phyloP scores from a whole-genome alignment of 2,888 invertebrate genomes.

The Troides oblongomaculatus region DNA sequence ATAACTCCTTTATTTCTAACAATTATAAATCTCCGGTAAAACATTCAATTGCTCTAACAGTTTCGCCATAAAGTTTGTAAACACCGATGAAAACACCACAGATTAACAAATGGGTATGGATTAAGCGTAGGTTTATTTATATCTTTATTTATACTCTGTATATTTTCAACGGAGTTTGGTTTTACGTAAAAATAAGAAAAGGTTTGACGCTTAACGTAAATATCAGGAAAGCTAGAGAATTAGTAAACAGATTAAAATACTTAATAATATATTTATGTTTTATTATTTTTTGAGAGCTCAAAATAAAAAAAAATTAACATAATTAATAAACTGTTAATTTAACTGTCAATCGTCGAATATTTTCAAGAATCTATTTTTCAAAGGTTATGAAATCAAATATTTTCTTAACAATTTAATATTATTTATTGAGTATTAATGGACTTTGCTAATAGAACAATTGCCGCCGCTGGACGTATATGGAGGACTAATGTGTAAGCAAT shows the following conservation, averaged over 20 bases:
- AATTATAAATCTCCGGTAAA: neutral
- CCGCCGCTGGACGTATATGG: slow-evolving; percentile 58
- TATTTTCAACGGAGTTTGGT: neutral
- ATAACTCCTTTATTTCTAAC: neutral
- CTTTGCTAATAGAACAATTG: slow-evolving; percentile 40
- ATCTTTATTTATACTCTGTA: neutral
- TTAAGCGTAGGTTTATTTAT: neutral
- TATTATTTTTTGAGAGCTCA: no score
- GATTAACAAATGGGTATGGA: neutral
- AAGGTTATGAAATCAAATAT: neutral
- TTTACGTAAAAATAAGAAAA: neutral
- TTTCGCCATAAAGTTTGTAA: neutral
- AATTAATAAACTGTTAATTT: no score
- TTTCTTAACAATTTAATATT: neutral
- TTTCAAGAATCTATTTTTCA: neutral
- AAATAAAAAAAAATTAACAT: no score
- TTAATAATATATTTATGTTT: no score
- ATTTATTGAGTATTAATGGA: slow-evolving; percentile 34
- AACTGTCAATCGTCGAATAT: no score
- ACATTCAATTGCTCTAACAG: neutral
- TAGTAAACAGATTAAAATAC: no score
- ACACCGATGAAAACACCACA: neutral
- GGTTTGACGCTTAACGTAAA: no score
- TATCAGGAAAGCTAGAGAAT: no score
- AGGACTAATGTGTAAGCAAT: slow-evolving; percentile 63